Conservation (phyloP, 2,888 invertebrate genomes). For the Epinotia brunnichana region DNA sequence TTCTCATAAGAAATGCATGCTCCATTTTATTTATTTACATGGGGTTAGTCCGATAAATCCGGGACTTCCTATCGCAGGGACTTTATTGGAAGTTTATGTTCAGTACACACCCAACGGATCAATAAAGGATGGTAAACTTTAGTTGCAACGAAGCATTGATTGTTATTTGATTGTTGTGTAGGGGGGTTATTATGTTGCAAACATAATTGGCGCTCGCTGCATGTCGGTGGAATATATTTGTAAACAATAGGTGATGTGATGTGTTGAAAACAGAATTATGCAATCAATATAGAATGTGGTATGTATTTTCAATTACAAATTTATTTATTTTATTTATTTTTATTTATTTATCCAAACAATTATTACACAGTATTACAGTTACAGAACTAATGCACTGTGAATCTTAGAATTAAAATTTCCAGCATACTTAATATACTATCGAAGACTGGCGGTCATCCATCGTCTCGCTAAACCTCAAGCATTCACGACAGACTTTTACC, state of each 20-base stretch:
- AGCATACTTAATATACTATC: too few species aligned
- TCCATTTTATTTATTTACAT: constrained; percentile 82
- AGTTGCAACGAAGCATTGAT: constrained; percentile 58
- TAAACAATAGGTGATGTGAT: constrained; percentile 11
- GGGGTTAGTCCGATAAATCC: constrained; percentile 82
- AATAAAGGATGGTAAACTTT: constrained; percentile 68
- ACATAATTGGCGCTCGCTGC: constrained; percentile 37
- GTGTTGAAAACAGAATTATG: constrained; percentile 4
- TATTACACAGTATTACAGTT: too few species aligned
- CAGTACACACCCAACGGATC: constrained; percentile 76
- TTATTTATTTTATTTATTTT: too few species aligned
- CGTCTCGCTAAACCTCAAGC: too few species aligned
- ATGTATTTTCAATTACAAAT: neutral
- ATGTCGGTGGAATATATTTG: constrained; percentile 7
- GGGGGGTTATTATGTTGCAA: constrained; percentile 35
- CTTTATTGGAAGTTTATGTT: constrained; percentile 83
- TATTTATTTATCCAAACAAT: too few species aligned
- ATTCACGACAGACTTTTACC: too few species aligned
- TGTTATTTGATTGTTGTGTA: constrained; percentile 44
- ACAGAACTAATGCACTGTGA: too few species aligned
- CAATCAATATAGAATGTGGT: neutral
- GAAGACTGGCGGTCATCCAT: too few species aligned
- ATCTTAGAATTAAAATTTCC: too few species aligned
- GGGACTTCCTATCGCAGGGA: constrained; percentile 75
- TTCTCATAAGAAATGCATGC: constrained; percentile 81